Conservation (phyloP, 2,797 vertebrate genomes). For the Falco columbarius region DNA sequence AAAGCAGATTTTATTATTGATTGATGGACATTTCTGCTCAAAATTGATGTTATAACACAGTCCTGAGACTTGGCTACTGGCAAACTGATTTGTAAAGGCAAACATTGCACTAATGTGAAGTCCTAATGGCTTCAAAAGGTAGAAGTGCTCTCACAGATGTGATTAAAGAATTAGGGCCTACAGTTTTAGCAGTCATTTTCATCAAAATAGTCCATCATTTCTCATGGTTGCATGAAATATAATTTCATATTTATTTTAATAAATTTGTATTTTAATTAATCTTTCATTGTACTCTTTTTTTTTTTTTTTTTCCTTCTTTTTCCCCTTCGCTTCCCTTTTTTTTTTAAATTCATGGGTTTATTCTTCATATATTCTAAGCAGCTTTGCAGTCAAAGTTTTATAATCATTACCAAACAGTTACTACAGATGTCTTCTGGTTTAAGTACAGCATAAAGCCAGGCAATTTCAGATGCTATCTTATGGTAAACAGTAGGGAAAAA, state of each 20-base stretch:
- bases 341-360: not conserved
- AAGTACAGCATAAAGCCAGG: slow-evolving; percentile 27
- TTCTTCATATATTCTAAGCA: not conserved
- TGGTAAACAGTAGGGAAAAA: not conserved
- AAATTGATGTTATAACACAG: not conserved
- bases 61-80: not conserved
- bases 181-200: not conserved
- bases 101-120: not conserved
- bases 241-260: not conserved
- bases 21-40: not conserved
- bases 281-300: not conserved
- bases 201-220: not conserved
- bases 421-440: not conserved
- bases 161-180: not conserved
- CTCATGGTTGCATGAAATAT: not conserved
- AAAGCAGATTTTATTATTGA: not conserved
- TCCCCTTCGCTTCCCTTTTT: too few species aligned
- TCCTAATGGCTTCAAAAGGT: not conserved
- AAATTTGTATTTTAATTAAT: not conserved
- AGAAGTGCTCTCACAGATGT: not conserved
- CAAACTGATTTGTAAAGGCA: not conserved
- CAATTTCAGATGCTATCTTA: slow-evolving; percentile 10
- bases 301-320: not conserved
- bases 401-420: not conserved
- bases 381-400: not conserved